Base-by-base conservation (phyloP, 64 coral and sea anemone species). In the Montipora sp. region DNA sequence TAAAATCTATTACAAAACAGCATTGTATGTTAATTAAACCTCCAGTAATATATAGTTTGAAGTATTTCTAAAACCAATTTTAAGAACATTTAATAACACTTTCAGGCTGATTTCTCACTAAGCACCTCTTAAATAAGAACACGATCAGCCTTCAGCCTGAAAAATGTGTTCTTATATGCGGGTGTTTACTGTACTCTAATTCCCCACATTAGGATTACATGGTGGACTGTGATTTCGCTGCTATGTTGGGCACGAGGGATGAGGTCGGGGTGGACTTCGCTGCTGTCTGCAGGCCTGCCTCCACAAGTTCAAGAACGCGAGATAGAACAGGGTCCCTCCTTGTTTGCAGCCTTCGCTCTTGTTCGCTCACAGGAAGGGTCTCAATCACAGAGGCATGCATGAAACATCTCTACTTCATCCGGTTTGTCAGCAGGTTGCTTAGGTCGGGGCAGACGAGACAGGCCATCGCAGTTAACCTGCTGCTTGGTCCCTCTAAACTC, bases 381-480 rank as follows among this genome's bases (percentile, higher is more conserved):
- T 92, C 77, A 7, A 93, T n/a, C 47, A 88, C 75, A 9, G 75
- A 44, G 16, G 24, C 14, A 7, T 93, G 53, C 14, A 7, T 93
- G 53, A 47, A 57, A 74, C 49, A 87, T 23, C 4, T 84, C 59
- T 16, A 80, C 77, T 19, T 84, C 53, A 73, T 88, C 83, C 48
- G 45, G 57, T 58, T 67, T 3, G 46, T 88, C 60, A 45, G 11
- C 16, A 48, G 48, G 92, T 45, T 61, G 20, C 6, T 61, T 5
- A 18, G 45, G 47, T 22, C 63, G 48, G 9, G 74, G 91, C 0
- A 79, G 27, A 13, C 75, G 74, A 59, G 91, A 87, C 0, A 93
- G 47, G 0, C 83, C 57, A 48, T 93, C 85, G 59, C 92, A 89
- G 67, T 89, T 90, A 14, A 36, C 71, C 85, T 94, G 93, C 27